Base-by-base conservation (phyloP, 2,888 invertebrate genomes). In the Drosophila niveifrons region DNA sequence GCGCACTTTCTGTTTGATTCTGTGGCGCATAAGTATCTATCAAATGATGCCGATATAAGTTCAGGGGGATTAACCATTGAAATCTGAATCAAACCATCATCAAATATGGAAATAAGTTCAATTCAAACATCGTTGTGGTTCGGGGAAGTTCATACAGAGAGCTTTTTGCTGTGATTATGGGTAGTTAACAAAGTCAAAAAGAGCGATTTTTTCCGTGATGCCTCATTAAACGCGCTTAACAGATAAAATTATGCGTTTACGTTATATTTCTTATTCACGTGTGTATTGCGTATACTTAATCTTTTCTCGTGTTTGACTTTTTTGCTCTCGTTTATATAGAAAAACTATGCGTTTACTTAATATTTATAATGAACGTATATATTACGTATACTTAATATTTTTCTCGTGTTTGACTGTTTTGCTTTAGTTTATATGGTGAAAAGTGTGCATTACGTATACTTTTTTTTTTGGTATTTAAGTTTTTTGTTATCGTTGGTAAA, bases 1-100 rank as follows among this genome's bases (percentile, higher is more conserved):
- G 13, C 43, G n/a, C 31, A 31, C 17, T 43, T 18, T 43, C n/a
- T 55, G 55, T 43, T 53, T 55, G 29, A 41, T 53, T 13, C 15
- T 31, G 15, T 3, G 11, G 36, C 3, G n/a, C 36, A 39, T 39
- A n/a, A 39, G 28, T 55, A 31, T 55, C 43, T 18, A 17, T 31
- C n/a, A 44, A 55, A 55, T 17, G 18, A 17, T 55, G 31, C 1
- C 31, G 9, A 4, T 43, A 4, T 17, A 17, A 10, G 17, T 17
- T n/a, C n/a, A 29, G 41, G 6, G 29, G 18, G 13, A 41, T 41
- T 41, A 41, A 41, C 0, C 39, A 15, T 4, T 13, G 13, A 15
- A 41, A 41, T 41, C 13, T 6, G 15, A 7, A 41, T 41, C 15
- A 41, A 41, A 13, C 39, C 39, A 41, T 15, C 39, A 41, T 41